A percentile compares a stretch with the other conserved stretches of the same genome.
Evolutionary conservation across 2,113 vertebrate genomes (phyloP).

Genomic region (Podiceps cristatus): DNA sequence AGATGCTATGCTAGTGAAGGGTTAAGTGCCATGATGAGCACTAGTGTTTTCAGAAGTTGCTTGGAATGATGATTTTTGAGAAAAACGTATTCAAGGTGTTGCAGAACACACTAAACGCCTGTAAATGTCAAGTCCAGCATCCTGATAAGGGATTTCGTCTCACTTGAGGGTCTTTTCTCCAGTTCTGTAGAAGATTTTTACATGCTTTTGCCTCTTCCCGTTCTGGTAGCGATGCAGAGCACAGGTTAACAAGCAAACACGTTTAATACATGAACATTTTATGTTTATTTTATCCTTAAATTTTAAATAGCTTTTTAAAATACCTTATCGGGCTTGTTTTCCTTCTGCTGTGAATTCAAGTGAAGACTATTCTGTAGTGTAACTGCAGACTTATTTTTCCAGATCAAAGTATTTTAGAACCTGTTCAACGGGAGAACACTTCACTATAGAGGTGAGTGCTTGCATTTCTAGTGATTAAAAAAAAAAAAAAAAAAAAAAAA

Average conservation of each 20-base stretch:
- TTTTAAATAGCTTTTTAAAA: background rate
- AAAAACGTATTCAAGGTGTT: background rate
- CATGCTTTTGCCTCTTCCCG: background rate
- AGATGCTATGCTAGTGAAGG: background rate
- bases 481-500: background rate
- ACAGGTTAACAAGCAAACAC: background rate
- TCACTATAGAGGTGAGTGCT: slow-evolving; percentile 83
- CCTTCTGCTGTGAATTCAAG: background rate
- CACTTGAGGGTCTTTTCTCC: background rate
- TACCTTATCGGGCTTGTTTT: fast-evolving
- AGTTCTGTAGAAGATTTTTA: background rate
- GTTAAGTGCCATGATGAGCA: background rate
- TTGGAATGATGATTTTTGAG: background rate
- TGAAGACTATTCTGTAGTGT: background rate
- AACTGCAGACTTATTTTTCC: slow-evolving; percentile 52
- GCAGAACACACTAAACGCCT: background rate
- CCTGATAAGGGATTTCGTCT: background rate
- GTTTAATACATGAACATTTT: background rate
- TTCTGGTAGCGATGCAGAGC: background rate
- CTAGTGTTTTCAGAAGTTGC: background rate
- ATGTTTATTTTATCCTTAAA: background rate
- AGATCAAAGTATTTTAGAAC: slow-evolving; percentile 86
- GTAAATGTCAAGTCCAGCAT: background rate
- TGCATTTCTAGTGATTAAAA: background rate
- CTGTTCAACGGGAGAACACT: slow-evolving; percentile 80